Conservation (phyloP, 2,888 invertebrate genomes). For the Netelia inedita region DNA sequence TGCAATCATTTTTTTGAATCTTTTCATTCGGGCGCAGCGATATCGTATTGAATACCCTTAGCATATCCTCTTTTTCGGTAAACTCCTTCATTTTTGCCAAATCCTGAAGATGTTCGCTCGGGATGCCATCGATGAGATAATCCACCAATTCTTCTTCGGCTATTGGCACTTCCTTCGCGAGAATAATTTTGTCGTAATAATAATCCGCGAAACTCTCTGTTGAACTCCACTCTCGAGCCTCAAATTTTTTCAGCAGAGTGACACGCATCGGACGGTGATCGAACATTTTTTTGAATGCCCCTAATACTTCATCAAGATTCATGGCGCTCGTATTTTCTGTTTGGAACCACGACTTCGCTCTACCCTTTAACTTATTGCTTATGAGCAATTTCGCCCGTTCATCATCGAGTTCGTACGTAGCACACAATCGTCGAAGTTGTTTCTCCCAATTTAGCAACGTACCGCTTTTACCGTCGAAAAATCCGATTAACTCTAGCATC, state of each 20-base stretch:
- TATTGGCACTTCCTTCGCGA: conserved; percentile 64
- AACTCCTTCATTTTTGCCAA: conserved; percentile 63
- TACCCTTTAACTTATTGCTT: conserved; percentile 52
- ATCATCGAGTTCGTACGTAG: conserved; percentile 47
- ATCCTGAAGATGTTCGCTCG: conserved; percentile 55
- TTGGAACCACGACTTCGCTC: conserved; percentile 63
- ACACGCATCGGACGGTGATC: conserved; percentile 58
- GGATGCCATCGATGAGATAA: conserved; percentile 69
- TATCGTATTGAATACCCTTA: conserved; percentile 55
- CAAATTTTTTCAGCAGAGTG: conserved; percentile 60
- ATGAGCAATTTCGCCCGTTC: conserved; percentile 43
- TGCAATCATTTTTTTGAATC: conserved; percentile 11
- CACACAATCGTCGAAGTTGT: conserved; percentile 46
- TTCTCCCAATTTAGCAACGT: conserved; percentile 53
- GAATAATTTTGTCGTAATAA: conserved; percentile 67
- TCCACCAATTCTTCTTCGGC: conserved; percentile 62
- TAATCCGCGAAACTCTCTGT: conserved; percentile 67
- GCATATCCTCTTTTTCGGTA: conserved; percentile 33
- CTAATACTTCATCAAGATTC: conserved; percentile 56
- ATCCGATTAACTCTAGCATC: conserved; percentile 48
- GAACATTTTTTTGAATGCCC: conserved; percentile 61
- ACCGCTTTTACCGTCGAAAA: conserved; percentile 55
- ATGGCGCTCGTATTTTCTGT: conserved; percentile 33
- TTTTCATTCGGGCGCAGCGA: conserved; percentile 28
- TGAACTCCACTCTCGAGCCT: conserved; percentile 60